These are phyloP conservation scores for Venturia canescens DNA, from an alignment of 1,140 invertebrate genomes.

Conservation along the genomic window DNA sequence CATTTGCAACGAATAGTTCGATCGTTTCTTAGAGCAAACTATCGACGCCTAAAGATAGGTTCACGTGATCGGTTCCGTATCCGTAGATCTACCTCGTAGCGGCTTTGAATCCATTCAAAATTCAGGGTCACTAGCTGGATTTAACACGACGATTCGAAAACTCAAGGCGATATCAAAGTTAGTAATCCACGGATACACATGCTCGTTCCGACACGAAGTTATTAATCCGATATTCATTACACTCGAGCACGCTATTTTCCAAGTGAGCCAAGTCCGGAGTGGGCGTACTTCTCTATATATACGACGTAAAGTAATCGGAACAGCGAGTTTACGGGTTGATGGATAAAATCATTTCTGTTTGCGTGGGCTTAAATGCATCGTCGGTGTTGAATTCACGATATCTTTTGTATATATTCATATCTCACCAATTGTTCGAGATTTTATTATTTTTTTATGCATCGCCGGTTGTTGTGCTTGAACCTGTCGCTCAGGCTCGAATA, in stretches of 20 bases:
- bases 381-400: not conserved
- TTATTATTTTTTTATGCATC: not conserved
- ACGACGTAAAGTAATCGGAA: not conserved
- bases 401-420: no score
- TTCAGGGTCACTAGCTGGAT: constrained; percentile 35
- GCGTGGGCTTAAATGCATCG: not conserved
- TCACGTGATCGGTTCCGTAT: not conserved
- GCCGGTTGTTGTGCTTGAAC: no score
- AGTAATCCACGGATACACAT: constrained; percentile 64
- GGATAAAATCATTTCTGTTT: not conserved
- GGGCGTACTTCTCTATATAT: constrained; percentile 1
- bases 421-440: no score
- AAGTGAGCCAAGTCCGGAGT: not conserved
- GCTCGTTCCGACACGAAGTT: constrained; percentile 66
- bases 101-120: constrained; percentile 4
- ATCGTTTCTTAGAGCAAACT: not conserved
- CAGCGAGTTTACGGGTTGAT: not conserved
- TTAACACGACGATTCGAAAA: constrained; percentile 30
- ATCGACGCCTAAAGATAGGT: not conserved
- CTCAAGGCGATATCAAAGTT: constrained; percentile 52
- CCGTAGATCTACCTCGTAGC: not conserved
- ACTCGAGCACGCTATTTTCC: constrained; percentile 61
- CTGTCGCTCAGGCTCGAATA: no score
- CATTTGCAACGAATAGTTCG: not conserved
- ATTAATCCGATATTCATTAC: constrained; percentile 65